These are phyloP conservation scores for Pterophyllum scalare DNA, from an alignment of 2,113 vertebrate species.

Conservation along the genomic window DNA sequence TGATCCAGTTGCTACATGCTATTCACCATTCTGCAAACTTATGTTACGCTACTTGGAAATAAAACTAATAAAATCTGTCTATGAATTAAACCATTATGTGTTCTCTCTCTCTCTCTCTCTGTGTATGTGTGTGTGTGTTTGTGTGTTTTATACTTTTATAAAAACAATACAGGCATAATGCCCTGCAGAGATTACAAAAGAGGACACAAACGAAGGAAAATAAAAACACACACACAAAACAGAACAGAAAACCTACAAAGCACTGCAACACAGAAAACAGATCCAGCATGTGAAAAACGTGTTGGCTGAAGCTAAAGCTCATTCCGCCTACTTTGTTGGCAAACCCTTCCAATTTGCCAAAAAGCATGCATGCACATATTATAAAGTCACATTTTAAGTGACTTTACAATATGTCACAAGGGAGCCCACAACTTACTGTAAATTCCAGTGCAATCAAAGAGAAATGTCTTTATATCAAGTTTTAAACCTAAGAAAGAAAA, in stretches of 20 bases:
- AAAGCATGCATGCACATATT: neutral
- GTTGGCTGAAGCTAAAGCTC: constrained; percentile 5
- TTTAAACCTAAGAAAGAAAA: neutral
- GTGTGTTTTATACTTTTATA: too few relatives aligned
- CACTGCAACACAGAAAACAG: neutral
- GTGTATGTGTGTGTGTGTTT: neutral
- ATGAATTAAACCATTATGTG: neutral
- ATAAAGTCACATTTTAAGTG: neutral
- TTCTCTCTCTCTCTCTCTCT: too few relatives aligned
- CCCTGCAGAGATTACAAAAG: neutral
- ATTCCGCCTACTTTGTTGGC: neutral
- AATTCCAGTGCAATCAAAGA: neutral
- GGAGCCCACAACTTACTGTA: neutral
- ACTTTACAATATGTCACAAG: neutral
- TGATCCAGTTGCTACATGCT: neutral
- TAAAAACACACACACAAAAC: neutral
- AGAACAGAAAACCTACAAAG: neutral
- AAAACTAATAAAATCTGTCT: neutral
- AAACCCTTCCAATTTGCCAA: neutral
- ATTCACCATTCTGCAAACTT: neutral
- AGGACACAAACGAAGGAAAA: rapidly evolving
- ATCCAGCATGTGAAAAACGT: neutral
- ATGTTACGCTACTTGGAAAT: neutral
- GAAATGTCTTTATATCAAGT: neutral
- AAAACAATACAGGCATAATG: too few relatives aligned